Evolutionary conservation across 2,113 vertebrate genomes (phyloP).

Genomic region (Gallinago undulata): DNA sequence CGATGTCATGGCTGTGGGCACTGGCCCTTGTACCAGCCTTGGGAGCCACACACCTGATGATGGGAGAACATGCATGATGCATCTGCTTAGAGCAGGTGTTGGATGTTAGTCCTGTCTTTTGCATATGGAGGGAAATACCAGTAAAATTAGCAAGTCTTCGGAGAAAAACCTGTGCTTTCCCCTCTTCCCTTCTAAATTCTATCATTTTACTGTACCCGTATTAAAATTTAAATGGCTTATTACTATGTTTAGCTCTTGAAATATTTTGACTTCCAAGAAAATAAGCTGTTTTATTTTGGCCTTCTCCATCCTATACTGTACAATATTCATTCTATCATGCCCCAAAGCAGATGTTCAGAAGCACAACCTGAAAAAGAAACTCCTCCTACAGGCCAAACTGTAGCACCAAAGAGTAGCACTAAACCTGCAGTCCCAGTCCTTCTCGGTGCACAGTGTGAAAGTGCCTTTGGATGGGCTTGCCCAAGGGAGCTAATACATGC

Average conservation of each 20-base stretch:
- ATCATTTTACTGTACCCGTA: background rate
- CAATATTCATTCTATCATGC: background rate
- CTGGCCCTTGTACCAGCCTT: background rate
- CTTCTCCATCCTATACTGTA: background rate
- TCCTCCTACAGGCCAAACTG: background rate
- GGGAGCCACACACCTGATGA: background rate
- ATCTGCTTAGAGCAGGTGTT: background rate
- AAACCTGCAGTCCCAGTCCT: background rate
- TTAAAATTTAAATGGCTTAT: background rate
- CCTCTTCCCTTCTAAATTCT: background rate
- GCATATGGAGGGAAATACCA: background rate
- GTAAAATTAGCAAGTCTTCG: background rate
- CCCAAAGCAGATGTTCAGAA: background rate
- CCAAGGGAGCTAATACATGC: background rate
- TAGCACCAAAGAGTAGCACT: background rate
- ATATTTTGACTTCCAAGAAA: background rate
- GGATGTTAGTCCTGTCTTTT: background rate
- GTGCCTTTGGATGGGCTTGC: background rate
- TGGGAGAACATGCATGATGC: background rate
- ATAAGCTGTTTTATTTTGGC: background rate
- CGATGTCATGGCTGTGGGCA: background rate
- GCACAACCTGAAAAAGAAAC: background rate
- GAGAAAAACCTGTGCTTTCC: background rate
- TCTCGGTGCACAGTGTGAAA: rapidly evolving
- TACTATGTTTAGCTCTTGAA: background rate